Evolutionary conservation across 2,888 invertebrate genomes (phyloP).

Genomic region (Plagodis dolabraria): DNA sequence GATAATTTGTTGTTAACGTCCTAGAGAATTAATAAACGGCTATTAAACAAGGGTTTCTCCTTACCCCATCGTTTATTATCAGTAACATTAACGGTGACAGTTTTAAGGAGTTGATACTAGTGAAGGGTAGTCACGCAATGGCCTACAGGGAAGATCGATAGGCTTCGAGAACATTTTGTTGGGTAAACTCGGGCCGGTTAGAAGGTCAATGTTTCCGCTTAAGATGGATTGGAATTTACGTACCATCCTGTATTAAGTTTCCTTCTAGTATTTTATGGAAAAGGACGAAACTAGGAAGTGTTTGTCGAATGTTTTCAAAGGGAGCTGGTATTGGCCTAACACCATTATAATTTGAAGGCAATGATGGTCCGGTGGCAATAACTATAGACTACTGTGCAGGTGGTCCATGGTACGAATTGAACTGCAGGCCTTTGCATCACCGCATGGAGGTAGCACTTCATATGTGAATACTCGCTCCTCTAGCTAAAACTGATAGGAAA

Average conservation of each 20-base stretch:
- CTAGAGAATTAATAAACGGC: conserved; percentile 1
- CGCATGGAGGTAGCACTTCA: no score
- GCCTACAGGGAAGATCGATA: conserved; percentile 38
- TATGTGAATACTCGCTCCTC: no score
- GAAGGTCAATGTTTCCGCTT: conserved; percentile 25
- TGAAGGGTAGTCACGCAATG: conserved; percentile 40
- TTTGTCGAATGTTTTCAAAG: no score
- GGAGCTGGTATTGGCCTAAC: no score
- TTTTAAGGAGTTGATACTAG: conserved; percentile 31
- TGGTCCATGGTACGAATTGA: no score
- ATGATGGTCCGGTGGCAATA: no score
- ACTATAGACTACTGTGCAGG: no score
- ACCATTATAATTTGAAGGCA: no score
- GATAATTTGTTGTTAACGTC: not conserved
- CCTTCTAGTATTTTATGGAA: not conserved
- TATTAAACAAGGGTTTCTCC: conserved; percentile 7
- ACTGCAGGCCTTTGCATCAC: no score
- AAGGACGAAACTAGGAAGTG: no score
- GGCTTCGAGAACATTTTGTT: conserved; percentile 27
- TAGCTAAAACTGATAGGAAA: no score
- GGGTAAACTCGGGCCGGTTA: conserved; percentile 29
- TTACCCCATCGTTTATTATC: conserved; percentile 12
- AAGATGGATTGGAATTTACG: conserved; percentile 8
- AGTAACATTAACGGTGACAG: conserved; percentile 26
- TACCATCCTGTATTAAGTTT: not conserved